A percentile compares a stretch with the other conserved stretches of the same genome.
phyloP scores from a whole-genome alignment of 2,888 invertebrate species.

The Cybosia mesomella region DNA sequence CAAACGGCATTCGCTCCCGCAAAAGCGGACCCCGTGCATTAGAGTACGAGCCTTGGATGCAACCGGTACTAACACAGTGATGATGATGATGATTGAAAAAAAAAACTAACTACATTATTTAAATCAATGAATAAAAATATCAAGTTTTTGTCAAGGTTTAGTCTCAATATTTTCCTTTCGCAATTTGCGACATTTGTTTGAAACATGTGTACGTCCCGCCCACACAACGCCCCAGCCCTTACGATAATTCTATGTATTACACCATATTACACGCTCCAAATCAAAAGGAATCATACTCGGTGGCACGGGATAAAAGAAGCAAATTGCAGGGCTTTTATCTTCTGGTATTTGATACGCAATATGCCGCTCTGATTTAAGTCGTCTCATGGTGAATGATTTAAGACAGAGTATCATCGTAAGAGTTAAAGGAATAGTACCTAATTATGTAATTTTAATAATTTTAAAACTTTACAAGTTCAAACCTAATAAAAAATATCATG shows the following conservation, averaged over 20 bases:
- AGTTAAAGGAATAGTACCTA: neutral
- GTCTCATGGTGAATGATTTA: neutral
- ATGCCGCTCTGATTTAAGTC: neutral
- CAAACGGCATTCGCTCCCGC: neutral
- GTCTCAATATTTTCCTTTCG: constrained; percentile 20
- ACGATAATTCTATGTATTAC: constrained; percentile 47
- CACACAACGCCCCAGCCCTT: constrained; percentile 53
- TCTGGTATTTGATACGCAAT: neutral
- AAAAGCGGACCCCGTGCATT: neutral
- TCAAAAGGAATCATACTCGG: constrained; percentile 46
- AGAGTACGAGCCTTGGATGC: neutral
- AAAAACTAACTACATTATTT: neutral
- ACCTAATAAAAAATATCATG: too few relatives aligned
- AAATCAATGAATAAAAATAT: neutral
- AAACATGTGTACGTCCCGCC: constrained; percentile 72
- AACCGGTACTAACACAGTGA: neutral
- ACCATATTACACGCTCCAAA: constrained; percentile 29
- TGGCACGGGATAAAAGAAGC: constrained; percentile 21
- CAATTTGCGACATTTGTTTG: constrained; percentile 71
- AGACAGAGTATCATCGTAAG: neutral
- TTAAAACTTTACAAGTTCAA: too few relatives aligned
- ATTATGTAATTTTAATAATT: too few relatives aligned
- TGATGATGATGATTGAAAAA: neutral
- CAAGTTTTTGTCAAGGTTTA: neutral
- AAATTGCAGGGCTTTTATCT: constrained; percentile 49